Conservation (phyloP, 2,113 vertebrate species). For the Cairina moschata region DNA sequence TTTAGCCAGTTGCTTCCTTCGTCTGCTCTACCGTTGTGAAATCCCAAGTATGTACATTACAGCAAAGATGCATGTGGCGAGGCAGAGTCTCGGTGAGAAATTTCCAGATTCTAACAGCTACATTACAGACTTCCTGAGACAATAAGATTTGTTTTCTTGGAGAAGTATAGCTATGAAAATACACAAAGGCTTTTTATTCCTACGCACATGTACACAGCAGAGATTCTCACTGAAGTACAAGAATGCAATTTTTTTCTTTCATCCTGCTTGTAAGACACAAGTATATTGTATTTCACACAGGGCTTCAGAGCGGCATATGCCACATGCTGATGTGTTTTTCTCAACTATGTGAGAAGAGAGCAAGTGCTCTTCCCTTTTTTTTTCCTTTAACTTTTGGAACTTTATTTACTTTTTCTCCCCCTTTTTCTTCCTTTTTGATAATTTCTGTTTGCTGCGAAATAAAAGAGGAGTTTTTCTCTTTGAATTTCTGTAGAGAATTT, state of each 20-base stretch:
- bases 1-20: neutral
- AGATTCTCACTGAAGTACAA: constrained; percentile 16
- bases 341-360: neutral
- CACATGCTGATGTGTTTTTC: neutral
- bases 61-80: neutral
- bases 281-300: neutral
- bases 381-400: neutral
- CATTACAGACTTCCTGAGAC: neutral
- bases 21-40: neutral
- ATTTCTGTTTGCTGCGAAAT: neutral
- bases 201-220: constrained; percentile 17
- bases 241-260: constrained; percentile 31
- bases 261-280: constrained; percentile 5
- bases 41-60: neutral
- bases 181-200: constrained; percentile 47
- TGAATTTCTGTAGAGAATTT: neutral
- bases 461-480: neutral
- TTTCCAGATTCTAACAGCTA: neutral
- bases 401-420: neutral
- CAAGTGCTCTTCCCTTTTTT: neutral
- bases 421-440: neutral
- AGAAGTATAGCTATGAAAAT: constrained; percentile 19
- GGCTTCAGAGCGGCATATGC: neutral
- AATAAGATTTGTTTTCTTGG: constrained; percentile 14
- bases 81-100: constrained; percentile 15